A percentile compares a stretch with the other conserved stretches of the same genome.
Conservation (phyloP, 1,140 invertebrate genomes). For the Eumaeus atala region DNA sequence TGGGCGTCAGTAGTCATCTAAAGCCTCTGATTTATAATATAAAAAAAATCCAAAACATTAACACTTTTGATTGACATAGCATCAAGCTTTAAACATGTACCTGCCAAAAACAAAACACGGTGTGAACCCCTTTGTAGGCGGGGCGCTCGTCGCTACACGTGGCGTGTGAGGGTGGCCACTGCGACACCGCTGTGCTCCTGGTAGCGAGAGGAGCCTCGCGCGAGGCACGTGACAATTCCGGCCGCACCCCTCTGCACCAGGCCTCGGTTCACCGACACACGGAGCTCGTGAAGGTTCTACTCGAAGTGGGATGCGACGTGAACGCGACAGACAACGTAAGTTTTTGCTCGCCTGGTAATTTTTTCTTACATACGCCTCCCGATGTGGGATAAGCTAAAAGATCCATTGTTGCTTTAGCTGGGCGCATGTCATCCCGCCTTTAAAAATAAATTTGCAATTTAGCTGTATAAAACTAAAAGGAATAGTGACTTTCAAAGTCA, state of each 20-base stretch:
- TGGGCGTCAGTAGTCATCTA: too few species aligned
- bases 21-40: too few species aligned
- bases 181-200: constrained; percentile 79
- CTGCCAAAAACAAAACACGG: too few species aligned
- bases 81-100: not conserved
- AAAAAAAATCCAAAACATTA: too few species aligned
- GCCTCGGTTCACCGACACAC: constrained; percentile 87
- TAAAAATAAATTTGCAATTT: too few species aligned
- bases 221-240: constrained; percentile 81
- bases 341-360: constrained; percentile 35
- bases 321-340: constrained; percentile 67
- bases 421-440: too few species aligned
- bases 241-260: constrained; percentile 86
- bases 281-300: constrained; percentile 81
- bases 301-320: constrained; percentile 76
- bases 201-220: constrained; percentile 75
- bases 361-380: constrained; percentile 1
- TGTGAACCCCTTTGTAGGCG: constrained; percentile 27
- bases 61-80: too few species aligned
- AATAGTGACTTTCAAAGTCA: too few species aligned
- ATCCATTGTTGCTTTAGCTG: too few species aligned
- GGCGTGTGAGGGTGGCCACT: constrained; percentile 83
- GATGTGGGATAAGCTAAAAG: too few species aligned
- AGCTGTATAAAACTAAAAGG: too few species aligned
- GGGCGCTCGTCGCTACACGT: constrained; percentile 80